Percentiles rank a stretch among this genome's conserved stretches.
These are phyloP conservation scores for Muntiacus reevesi DNA, from an alignment of 2,113 vertebrate genomes.

Conservation along the genomic window DNA sequence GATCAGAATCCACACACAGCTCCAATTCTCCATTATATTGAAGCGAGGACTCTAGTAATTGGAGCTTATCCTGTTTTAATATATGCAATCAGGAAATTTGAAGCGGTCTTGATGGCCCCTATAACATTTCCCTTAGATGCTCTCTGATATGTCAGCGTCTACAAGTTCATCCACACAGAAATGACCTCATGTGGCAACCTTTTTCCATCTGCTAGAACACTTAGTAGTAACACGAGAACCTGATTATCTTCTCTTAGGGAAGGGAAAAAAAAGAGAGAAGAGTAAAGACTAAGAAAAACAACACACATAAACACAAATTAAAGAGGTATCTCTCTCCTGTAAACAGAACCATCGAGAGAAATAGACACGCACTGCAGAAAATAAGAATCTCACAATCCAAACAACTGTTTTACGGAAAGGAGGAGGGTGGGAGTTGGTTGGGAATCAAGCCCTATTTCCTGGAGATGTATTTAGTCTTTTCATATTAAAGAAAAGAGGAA, in stretches of 20 bases:
- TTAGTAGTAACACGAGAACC: conserved; percentile 78
- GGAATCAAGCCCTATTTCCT: conserved; percentile 7
- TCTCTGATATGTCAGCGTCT: conserved; percentile 78
- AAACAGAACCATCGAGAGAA: conserved; percentile 8
- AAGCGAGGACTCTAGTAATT: conserved; percentile 77
- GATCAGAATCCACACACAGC: conserved; percentile 73
- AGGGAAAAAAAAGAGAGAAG: neutral
- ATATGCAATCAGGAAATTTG: conserved; percentile 85
- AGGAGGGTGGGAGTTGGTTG: neutral
- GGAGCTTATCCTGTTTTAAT: conserved; percentile 82
- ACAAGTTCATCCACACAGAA: conserved; percentile 81
- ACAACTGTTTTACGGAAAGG: neutral
- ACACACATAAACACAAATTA: conserved; percentile 27
- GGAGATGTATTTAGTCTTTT: neutral
- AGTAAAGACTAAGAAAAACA: conserved; percentile 32
- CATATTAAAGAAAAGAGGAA: neutral
- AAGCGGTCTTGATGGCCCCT: conserved; percentile 82
- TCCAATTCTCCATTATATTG: conserved; percentile 79
- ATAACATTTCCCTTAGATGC: conserved; percentile 86
- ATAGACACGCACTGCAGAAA: neutral
- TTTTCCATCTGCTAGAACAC: conserved; percentile 71
- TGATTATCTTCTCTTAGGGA: conserved; percentile 57
- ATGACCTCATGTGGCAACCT: conserved; percentile 76
- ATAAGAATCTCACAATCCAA: neutral
- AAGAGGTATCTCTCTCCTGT: neutral